phyloP scores from a whole-genome alignment of 37 sponge, comb jelly and placozoan species.

The Petrosia ficiformis region DNA sequence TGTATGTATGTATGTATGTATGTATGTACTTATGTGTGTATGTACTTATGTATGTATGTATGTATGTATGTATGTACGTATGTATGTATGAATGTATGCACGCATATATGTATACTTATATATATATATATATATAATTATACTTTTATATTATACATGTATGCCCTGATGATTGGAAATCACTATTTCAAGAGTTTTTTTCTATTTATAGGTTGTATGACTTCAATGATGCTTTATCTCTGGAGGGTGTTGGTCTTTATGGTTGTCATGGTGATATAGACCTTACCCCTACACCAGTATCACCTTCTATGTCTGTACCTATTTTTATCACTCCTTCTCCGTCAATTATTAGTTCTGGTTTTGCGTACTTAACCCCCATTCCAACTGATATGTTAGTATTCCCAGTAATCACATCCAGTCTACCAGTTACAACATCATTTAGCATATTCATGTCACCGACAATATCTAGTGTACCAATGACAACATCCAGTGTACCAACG shows the following conservation, averaged over 20 bases:
- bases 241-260: slow-evolving; percentile 47
- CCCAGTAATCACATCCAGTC: not conserved
- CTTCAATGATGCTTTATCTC: slow-evolving; percentile 30
- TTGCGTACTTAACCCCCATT: not conserved
- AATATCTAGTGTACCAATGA: no score
- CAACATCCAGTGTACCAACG: not conserved
- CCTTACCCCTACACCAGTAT: not conserved
- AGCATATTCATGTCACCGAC: not conserved
- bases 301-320: not conserved
- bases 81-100: no score
- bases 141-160: no score
- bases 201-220: slow-evolving; percentile 14
- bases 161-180: no score
- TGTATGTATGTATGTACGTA: no score
- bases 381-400: not conserved
- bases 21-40: no score
- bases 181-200: no score
- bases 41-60: no score
- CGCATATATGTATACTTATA: no score
- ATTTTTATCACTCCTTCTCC: not conserved
- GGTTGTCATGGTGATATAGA: slow-evolving; percentile 36
- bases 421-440: not conserved
- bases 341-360: not conserved
- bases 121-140: no score
- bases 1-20: no score